A percentile compares a stretch with the other conserved stretches of the same genome.
Conservation (phyloP, 2,797 vertebrate genomes). For the Rhincodon typus region DNA sequence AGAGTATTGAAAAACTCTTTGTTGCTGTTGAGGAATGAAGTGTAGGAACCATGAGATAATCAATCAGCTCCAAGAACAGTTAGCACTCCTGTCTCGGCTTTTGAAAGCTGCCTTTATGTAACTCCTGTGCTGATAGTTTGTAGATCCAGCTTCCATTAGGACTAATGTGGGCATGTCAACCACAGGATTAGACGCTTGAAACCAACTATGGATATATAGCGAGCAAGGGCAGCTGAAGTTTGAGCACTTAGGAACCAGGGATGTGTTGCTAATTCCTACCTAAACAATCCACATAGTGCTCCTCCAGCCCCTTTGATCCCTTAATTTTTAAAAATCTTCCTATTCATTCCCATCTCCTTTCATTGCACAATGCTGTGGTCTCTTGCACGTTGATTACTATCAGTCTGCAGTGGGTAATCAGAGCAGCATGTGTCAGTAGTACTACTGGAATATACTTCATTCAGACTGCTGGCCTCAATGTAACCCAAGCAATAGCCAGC, state of each 20-base stretch:
- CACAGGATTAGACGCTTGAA: background rate
- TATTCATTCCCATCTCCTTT: background rate
- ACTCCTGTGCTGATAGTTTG: background rate
- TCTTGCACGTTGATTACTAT: background rate
- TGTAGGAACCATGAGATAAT: background rate
- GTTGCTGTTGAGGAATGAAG: background rate
- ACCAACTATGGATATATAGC: background rate
- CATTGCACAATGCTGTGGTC: background rate
- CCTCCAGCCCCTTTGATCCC: background rate
- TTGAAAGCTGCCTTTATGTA: background rate
- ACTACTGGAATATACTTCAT: background rate
- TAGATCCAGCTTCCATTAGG: background rate
- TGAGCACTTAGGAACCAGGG: background rate
- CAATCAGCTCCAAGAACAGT: background rate
- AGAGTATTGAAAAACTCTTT: background rate
- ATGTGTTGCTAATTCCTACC: background rate
- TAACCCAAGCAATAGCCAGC: background rate
- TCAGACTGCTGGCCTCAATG: background rate
- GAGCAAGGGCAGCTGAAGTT: background rate
- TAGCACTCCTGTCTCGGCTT: background rate
- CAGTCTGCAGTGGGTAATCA: background rate
- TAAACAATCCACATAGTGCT: background rate
- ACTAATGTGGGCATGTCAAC: background rate
- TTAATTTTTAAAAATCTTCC: background rate
- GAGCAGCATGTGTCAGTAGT: background rate